Evolutionary conservation across 2,113 vertebrate genomes (phyloP).

Genomic region (Mastomys coucha): DNA sequence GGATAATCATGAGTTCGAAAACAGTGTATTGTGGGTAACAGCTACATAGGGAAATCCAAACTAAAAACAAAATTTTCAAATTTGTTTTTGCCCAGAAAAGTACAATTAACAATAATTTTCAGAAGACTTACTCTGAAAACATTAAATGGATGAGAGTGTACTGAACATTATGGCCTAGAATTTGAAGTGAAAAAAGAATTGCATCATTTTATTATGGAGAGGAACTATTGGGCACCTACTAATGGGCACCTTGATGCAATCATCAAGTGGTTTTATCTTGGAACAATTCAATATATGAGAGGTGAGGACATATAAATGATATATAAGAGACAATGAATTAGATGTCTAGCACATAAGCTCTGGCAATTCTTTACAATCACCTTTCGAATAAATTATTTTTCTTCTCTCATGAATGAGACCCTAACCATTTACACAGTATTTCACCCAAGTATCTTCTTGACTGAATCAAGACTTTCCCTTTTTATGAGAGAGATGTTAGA

Average conservation of each 20-base stretch:
- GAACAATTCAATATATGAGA: background rate
- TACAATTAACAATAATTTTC: conserved; percentile 15
- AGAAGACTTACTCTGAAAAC: background rate
- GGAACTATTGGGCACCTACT: background rate
- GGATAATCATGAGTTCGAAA: background rate
- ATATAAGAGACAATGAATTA: background rate
- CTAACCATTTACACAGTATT: conserved; percentile 63
- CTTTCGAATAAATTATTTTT: background rate
- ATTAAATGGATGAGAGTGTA: conserved; percentile 7
- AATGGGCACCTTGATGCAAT: conserved; percentile 13
- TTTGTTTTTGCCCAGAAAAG: background rate
- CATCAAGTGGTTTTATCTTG: background rate
- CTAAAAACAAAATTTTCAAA: background rate
- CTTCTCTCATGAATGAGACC: background rate
- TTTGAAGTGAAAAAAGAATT: conserved; percentile 38
- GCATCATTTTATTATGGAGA: background rate
- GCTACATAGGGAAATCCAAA: background rate
- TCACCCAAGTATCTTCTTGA: conserved; percentile 20
- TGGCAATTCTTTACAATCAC: background rate
- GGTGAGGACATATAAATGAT: background rate
- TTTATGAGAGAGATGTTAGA: conserved; percentile 71
- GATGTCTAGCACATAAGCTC: background rate
- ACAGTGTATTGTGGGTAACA: background rate
- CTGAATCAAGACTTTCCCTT: conserved; percentile 63
- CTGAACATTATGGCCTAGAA: conserved; percentile 1